A percentile compares a stretch with the other conserved stretches of the same genome.
These are phyloP conservation scores for Notarius lentiginosus DNA, from an alignment of 2,113 vertebrate genomes.

Conservation along the genomic window DNA sequence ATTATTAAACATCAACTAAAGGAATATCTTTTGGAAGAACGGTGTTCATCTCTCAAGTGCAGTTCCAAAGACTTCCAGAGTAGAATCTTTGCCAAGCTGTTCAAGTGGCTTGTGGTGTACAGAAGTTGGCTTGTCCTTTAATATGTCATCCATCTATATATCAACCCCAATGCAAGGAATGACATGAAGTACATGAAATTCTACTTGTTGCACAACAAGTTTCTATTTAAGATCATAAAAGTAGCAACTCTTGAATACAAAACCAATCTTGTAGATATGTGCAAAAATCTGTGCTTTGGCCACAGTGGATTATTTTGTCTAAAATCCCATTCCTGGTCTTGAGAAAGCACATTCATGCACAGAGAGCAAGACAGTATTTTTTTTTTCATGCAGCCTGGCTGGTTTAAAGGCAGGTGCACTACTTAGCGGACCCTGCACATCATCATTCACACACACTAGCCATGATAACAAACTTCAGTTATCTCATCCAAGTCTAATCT, in stretches of 20 bases:
- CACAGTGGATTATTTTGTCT: conserved; percentile 13
- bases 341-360: conserved; percentile 5
- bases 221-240: not conserved
- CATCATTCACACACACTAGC: conserved; percentile 39
- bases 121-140: not conserved
- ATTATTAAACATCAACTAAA: too few species aligned
- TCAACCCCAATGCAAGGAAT: not conserved
- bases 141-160: not conserved
- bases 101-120: not conserved
- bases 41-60: not conserved
- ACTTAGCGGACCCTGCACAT: conserved; percentile 35
- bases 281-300: conserved; percentile 18
- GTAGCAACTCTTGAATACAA: not conserved
- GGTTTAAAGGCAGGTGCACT: conserved; percentile 45
- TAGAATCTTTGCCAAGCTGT: not conserved
- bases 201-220: not conserved
- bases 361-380: conserved; percentile 12
- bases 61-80: not conserved
- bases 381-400: conserved; percentile 36
- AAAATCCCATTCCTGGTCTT: conserved; percentile 22
- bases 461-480: conserved; percentile 37
- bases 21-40: not conserved
- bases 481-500: conserved; percentile 45
- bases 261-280: not conserved
- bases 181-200: not conserved